phyloP scores from a whole-genome alignment of 2,113 vertebrate species.

The Notechis scutatus region DNA sequence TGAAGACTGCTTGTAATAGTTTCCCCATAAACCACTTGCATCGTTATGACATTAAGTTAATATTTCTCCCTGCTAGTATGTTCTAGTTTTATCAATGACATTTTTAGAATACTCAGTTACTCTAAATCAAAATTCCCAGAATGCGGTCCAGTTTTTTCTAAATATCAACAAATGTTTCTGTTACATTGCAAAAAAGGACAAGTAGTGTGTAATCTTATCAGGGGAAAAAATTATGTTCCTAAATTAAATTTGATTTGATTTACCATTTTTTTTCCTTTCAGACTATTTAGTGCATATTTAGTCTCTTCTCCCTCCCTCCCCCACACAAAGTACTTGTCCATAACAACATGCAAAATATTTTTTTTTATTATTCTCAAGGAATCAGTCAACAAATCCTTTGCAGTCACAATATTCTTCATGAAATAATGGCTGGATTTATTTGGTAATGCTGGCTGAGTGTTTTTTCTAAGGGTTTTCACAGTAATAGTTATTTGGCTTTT shows the following conservation, averaged over 20 bases:
- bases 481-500: not conserved
- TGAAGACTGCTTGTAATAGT: not conserved
- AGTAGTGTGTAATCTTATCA: not conserved
- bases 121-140: conserved; percentile 11
- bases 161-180: not conserved
- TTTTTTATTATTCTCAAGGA: not conserved
- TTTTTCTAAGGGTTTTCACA: not conserved
- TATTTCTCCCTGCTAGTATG: conserved; percentile 14
- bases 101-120: not conserved
- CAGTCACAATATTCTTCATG: not conserved
- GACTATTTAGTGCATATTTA: not conserved
- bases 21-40: not conserved
- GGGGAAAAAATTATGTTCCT: not conserved
- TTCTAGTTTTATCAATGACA: not conserved
- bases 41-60: not conserved
- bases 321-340: not conserved
- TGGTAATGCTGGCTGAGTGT: not conserved
- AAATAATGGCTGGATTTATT: conserved; percentile 15
- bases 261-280: not conserved
- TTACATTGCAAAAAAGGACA: not conserved
- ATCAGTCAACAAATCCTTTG: not conserved
- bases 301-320: not conserved
- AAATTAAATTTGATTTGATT: not conserved
- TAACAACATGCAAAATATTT: not conserved
- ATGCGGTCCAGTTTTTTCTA: conserved; percentile 18